These are phyloP conservation scores for Sinelater perroti DNA, from an alignment of 2,888 invertebrate species.

Conservation along the genomic window DNA sequence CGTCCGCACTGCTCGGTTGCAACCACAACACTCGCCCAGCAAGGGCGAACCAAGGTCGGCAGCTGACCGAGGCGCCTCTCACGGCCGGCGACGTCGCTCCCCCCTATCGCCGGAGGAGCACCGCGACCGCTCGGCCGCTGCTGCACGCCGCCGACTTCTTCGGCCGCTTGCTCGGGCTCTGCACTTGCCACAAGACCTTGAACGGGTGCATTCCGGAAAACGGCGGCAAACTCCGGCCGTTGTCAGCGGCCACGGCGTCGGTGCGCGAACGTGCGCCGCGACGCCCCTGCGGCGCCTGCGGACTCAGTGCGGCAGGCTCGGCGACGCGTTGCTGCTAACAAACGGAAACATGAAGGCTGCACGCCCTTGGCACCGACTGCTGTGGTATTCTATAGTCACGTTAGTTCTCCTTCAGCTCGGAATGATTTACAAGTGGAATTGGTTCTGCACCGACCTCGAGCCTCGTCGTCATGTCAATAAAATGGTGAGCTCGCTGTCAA, in stretches of 20 bases:
- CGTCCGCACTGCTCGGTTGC: conserved; percentile 50
- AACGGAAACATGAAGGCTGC: conserved; percentile 20
- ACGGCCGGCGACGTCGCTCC: conserved; percentile 49
- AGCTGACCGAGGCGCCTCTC: conserved; percentile 62
- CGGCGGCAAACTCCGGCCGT: neutral
- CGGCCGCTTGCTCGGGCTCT: conserved; percentile 5
- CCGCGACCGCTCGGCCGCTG: conserved; percentile 52
- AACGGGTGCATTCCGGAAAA: neutral
- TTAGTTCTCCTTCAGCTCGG: conserved; percentile 25
- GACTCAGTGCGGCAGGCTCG: too few species aligned
- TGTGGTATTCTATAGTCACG: conserved; percentile 14
- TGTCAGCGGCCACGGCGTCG: conserved; percentile 15
- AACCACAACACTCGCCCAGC: conserved; percentile 53
- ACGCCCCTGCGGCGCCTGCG: too few species aligned
- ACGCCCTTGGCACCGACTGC: conserved; percentile 20
- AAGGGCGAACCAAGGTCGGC: conserved; percentile 60
- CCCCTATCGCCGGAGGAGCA: conserved; percentile 55
- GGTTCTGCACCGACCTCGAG: conserved; percentile 67
- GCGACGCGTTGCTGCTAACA: too few species aligned
- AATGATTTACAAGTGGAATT: conserved; percentile 60
- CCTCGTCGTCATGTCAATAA: conserved; percentile 66
- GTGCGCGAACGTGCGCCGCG: too few species aligned
- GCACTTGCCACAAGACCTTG: conserved; percentile 13
- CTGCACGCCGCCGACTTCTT: conserved; percentile 7
- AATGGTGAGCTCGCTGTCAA: conserved; percentile 67